Evolutionary conservation across 2,888 invertebrate genomes (phyloP).

Genomic region (Aleiodes testaceus): DNA sequence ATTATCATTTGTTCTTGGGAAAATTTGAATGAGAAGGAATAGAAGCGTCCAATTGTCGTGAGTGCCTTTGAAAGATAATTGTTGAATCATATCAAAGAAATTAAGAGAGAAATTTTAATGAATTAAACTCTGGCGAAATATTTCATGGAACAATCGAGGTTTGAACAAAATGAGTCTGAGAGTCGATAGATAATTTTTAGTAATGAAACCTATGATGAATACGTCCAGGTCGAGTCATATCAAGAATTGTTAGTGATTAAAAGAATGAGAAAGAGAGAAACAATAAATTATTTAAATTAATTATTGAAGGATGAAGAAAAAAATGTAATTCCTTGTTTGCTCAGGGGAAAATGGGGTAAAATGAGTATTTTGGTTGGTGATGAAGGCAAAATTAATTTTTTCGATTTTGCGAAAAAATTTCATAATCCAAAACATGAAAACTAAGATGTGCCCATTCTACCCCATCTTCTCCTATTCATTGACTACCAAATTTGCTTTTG

Average conservation of each 20-base stretch:
- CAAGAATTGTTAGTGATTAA: slow-evolving; percentile 23
- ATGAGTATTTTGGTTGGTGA: too few relatives aligned
- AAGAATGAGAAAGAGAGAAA: slow-evolving; percentile 19
- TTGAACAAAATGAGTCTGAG: slow-evolving; percentile 21
- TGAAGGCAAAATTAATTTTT: too few relatives aligned
- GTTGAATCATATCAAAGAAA: slow-evolving; percentile 39
- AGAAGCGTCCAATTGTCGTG: slow-evolving; percentile 35
- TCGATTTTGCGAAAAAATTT: too few relatives aligned
- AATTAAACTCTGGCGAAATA: slow-evolving; percentile 5
- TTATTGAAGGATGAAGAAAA: neutral
- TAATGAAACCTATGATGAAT: neutral
- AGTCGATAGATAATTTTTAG: slow-evolving; percentile 27
- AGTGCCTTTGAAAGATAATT: slow-evolving; percentile 42
- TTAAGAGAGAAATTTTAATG: slow-evolving; percentile 8
- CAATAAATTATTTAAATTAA: slow-evolving; percentile 25
- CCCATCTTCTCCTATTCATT: too few relatives aligned
- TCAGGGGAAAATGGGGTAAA: too few relatives aligned
- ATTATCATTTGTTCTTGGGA: neutral
- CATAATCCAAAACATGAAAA: too few relatives aligned
- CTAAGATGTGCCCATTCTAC: too few relatives aligned
- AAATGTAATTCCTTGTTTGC: neutral
- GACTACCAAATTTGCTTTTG: slow-evolving; percentile 31
- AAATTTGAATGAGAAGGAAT: neutral
- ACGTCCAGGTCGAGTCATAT: slow-evolving; percentile 24
- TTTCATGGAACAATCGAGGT: neutral